phyloP scores from a whole-genome alignment of 2,888 invertebrate genomes.

The Tenthredo livida region DNA sequence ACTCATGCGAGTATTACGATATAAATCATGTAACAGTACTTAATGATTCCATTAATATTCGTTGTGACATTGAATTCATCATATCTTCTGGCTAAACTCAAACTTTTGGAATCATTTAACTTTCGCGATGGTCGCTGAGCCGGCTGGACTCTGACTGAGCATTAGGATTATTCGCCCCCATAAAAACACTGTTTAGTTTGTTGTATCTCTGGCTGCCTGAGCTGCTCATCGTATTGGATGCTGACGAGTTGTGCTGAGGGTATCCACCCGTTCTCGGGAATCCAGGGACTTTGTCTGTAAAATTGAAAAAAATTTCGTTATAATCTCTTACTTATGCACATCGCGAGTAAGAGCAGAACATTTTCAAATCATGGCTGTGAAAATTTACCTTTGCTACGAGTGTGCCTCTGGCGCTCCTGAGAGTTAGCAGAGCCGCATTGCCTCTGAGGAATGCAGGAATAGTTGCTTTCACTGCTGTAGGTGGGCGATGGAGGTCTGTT shows the following conservation, averaged over 20 bases:
- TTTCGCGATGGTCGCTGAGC: slow-evolving; percentile 73
- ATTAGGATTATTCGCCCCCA: slow-evolving; percentile 68
- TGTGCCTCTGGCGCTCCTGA: slow-evolving; percentile 75
- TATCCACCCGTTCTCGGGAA: slow-evolving; percentile 72
- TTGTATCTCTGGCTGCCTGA: slow-evolving; percentile 76
- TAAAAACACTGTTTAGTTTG: slow-evolving; percentile 74
- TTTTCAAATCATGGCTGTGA: neutral
- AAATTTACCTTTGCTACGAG: slow-evolving; percentile 73
- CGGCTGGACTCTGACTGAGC: slow-evolving; percentile 70
- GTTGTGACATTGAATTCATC: slow-evolving; percentile 34
- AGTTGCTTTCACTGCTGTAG: slow-evolving; percentile 76
- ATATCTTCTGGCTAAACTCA: slow-evolving; percentile 5
- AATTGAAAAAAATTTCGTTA: slow-evolving; percentile 19
- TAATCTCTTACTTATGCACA: neutral
- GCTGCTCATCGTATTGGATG: slow-evolving; percentile 75
- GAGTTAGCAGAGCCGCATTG: slow-evolving; percentile 73
- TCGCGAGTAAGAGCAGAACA: neutral
- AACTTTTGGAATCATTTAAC: slow-evolving; percentile 66
- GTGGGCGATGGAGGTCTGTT: slow-evolving; percentile 73
- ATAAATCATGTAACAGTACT: slow-evolving; percentile 25
- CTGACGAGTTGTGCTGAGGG: slow-evolving; percentile 74
- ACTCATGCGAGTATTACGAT: slow-evolving; percentile 3
- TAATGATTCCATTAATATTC: slow-evolving; percentile 27
- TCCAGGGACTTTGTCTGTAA: slow-evolving; percentile 74
- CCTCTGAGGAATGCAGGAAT: slow-evolving; percentile 75